Evolutionary conservation across 30 jellyfish, hydroid and myxozoan genomes (phyloP).

Genomic region (Hydractinia symbiolongicarpus): DNA sequence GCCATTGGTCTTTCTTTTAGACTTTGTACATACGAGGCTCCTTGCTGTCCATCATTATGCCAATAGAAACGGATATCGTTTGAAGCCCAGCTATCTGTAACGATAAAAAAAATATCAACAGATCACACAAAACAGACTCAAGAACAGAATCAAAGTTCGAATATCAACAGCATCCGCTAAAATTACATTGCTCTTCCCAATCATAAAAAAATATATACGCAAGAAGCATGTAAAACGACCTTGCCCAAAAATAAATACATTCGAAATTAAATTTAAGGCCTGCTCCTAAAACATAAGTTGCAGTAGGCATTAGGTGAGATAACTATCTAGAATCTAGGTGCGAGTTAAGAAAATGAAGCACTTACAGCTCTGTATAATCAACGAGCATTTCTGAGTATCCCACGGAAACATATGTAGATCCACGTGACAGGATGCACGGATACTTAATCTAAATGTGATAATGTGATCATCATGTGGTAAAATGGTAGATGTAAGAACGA

Average conservation of each 20-base stretch:
- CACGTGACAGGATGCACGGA: conserved; percentile 75
- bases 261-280: too few species aligned
- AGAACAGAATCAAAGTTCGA: too few species aligned
- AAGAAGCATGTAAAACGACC: too few species aligned
- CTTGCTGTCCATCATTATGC: conserved; percentile 21
- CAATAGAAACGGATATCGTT: conserved; percentile 45
- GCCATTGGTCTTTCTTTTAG: conserved; percentile 43
- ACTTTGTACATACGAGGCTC: conserved; percentile 4
- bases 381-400: conserved; percentile 72
- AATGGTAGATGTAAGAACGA: too few species aligned
- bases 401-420: conserved; percentile 76
- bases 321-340: too few species aligned
- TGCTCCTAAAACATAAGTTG: too few species aligned
- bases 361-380: conserved; percentile 75
- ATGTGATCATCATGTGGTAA: not conserved
- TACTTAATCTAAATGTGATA: conserved; percentile 39
- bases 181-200: too few species aligned
- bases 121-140: not conserved
- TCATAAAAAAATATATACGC: too few species aligned
- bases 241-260: too few species aligned
- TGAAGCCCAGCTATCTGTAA: conserved; percentile 53
- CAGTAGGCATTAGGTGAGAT: too few species aligned
- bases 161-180: too few species aligned
- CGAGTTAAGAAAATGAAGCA: not conserved
- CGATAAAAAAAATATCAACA: not conserved